Evolutionary conservation across 2,113 vertebrate genomes (phyloP).

Genomic region (Prunella himalayana): DNA sequence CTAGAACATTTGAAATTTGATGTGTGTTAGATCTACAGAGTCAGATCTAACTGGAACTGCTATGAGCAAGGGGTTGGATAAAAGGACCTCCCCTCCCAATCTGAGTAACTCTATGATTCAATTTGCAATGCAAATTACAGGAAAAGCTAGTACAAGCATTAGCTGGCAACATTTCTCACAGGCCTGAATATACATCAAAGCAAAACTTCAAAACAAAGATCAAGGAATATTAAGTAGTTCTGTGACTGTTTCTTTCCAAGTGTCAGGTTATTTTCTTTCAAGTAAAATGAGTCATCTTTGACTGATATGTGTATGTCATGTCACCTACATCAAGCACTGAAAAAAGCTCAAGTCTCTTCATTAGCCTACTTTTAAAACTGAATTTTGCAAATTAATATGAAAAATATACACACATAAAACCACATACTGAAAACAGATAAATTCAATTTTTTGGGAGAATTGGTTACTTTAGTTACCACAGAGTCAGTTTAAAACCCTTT

Average conservation of each 20-base stretch:
- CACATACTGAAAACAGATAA: neutral
- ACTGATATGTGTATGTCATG: neutral
- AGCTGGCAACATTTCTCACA: neutral
- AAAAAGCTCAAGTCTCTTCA: neutral
- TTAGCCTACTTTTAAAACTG: neutral
- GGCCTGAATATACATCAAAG: constrained; percentile 1
- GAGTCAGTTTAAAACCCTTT: neutral
- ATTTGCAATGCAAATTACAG: neutral
- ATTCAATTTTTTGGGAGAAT: neutral
- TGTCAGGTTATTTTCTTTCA: neutral
- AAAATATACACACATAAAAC: neutral
- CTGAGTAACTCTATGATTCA: neutral
- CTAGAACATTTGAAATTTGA: neutral
- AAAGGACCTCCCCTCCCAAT: neutral
- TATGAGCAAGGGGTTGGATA: neutral
- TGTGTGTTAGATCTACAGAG: neutral
- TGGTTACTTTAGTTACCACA: neutral
- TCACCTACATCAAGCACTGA: neutral
- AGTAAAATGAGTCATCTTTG: neutral
- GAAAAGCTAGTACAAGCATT: neutral
- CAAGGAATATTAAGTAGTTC: neutral
- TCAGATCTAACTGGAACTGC: neutral
- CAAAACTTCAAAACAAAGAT: constrained; percentile 36
- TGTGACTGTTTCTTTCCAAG: neutral
- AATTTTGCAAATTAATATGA: neutral